phyloP scores from a whole-genome alignment of 2,113 vertebrate species.

The Muntiacus muntjak region DNA sequence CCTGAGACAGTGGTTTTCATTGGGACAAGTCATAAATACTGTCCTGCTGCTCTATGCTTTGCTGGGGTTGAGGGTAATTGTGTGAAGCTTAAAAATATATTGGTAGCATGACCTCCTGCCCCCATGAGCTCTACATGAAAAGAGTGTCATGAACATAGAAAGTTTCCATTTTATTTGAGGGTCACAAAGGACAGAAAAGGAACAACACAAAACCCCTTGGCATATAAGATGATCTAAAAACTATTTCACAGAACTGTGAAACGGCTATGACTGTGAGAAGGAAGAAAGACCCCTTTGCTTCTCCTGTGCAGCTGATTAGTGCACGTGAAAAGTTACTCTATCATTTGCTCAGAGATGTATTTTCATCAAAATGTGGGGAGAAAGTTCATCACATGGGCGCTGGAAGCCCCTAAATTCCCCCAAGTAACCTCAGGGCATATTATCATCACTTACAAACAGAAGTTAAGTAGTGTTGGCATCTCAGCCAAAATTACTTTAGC shows the following conservation, averaged over 20 bases:
- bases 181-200: constrained; percentile 52
- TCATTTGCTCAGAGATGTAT: not conserved
- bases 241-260: not conserved
- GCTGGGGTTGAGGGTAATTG: constrained; percentile 78
- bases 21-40: constrained; percentile 78
- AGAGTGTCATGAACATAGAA: constrained; percentile 64
- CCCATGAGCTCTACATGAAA: constrained; percentile 59
- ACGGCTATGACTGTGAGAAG: not conserved
- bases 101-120: constrained; percentile 72
- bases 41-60: constrained; percentile 75
- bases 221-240: constrained; percentile 23
- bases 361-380: not conserved
- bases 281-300: not conserved
- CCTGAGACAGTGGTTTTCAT: constrained; percentile 74
- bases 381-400: not conserved
- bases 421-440: not conserved
- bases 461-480: not conserved
- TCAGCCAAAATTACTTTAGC: not conserved
- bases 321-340: not conserved
- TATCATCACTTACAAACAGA: constrained; percentile 15
- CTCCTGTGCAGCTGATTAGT: not conserved
- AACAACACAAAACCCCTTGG: not conserved
- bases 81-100: constrained; percentile 80
- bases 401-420: not conserved
- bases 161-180: constrained; percentile 63